Conservation (phyloP, 1,140 invertebrate genomes). For the Heliconius eleuchia region DNA sequence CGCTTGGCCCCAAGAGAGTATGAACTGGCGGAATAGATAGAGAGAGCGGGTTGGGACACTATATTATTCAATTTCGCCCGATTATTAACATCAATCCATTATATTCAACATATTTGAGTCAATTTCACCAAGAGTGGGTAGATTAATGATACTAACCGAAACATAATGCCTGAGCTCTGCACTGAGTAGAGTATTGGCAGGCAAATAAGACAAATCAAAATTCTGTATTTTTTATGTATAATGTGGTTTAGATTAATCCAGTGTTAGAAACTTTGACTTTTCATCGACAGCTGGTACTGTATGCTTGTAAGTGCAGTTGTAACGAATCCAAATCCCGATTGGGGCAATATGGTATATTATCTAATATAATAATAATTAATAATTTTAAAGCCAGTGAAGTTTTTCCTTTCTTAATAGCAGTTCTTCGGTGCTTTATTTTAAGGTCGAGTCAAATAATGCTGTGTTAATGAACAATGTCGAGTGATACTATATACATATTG, state of each 20-base stretch:
- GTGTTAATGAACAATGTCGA: constrained; percentile 59
- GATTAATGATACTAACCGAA: not conserved
- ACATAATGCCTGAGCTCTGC: not conserved
- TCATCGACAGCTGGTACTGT: not conserved
- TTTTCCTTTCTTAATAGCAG: not conserved
- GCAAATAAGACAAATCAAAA: not conserved
- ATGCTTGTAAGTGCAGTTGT: not conserved
- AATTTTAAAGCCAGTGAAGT: not conserved
- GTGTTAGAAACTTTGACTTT: not conserved
- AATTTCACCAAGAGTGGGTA: not conserved
- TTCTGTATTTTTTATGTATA: not conserved
- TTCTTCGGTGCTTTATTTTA: constrained; percentile 42
- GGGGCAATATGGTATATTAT: not conserved
- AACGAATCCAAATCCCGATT: not conserved
- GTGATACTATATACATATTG: constrained; percentile 43
- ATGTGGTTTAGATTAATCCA: not conserved
- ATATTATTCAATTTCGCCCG: too few relatives aligned
- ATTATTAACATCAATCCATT: not conserved
- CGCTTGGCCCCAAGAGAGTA: not conserved
- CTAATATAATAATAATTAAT: not conserved
- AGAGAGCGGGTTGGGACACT: too few relatives aligned
- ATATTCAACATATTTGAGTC: not conserved
- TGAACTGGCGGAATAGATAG: too few relatives aligned
- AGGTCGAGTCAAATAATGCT: constrained; percentile 60
- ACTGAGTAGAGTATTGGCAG: not conserved